These are phyloP conservation scores for Zapus hudsonius DNA, from an alignment of 2,113 vertebrate species.

Conservation along the genomic window DNA sequence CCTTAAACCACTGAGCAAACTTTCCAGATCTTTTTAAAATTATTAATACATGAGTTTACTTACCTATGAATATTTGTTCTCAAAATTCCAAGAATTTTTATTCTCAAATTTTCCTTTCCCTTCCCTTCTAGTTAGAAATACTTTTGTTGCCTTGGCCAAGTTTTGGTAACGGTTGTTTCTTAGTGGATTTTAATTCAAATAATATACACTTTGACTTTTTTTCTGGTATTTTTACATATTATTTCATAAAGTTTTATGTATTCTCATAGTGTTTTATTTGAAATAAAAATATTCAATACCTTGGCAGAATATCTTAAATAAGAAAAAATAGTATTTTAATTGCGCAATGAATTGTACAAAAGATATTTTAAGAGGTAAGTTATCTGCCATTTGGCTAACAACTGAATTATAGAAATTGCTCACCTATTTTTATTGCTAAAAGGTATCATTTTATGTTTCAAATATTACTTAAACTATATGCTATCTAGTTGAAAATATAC, in stretches of 20 bases:
- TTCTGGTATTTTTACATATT: neutral
- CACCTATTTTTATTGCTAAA: neutral
- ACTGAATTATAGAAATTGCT: slow-evolving; percentile 13
- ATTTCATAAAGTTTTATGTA: neutral
- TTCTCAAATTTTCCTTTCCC: neutral
- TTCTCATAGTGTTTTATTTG: slow-evolving; percentile 14
- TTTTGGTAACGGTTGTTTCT: neutral
- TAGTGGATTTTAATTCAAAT: slow-evolving; percentile 14
- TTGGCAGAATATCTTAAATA: neutral
- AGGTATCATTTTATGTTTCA: neutral
- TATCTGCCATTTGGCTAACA: neutral
- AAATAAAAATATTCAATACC: slow-evolving; percentile 8
- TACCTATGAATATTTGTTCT: neutral
- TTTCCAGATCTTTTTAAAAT: slow-evolving; percentile 28
- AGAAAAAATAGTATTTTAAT: slow-evolving; percentile 7
- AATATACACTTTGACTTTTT: neutral
- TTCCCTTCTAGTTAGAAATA: neutral
- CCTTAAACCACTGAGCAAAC: too few species aligned
- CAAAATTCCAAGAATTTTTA: slow-evolving; percentile 3
- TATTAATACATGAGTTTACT: neutral
- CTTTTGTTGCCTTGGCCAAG: neutral
- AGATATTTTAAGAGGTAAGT: slow-evolving; percentile 26
- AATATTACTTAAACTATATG: slow-evolving; percentile 12
- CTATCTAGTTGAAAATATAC: neutral
- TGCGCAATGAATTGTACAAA: neutral